These are phyloP conservation scores for Loris lydekkerianus DNA, from an alignment of 2,797 vertebrate genomes.

Conservation along the genomic window DNA sequence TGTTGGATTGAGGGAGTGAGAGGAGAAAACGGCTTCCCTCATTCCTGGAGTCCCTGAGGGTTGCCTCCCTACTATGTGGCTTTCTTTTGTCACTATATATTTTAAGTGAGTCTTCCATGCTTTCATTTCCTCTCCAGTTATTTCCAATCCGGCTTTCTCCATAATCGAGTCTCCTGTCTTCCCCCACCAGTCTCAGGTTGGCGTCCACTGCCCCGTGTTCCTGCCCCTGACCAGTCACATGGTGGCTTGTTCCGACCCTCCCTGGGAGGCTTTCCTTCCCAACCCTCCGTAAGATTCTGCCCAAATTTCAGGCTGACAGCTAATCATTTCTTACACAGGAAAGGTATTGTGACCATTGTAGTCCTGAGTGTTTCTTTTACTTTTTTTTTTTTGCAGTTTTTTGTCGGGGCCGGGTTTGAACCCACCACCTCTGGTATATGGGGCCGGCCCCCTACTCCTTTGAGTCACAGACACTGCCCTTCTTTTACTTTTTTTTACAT, in stretches of 20 bases:
- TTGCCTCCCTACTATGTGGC: neutral
- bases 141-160: neutral
- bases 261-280: neutral
- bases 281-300: neutral
- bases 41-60: neutral
- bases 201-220: neutral
- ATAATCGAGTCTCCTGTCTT: neutral
- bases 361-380: neutral
- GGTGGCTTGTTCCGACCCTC: neutral
- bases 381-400: neutral
- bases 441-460: no score
- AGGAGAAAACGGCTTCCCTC: neutral
- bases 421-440: no score
- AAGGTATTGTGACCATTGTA: neutral
- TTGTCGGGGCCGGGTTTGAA: no score
- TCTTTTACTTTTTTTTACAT: neutral
- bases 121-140: neutral
- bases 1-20: neutral
- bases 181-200: neutral
- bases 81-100: neutral
- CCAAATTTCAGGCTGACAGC: neutral
- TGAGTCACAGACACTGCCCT: no score
- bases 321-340: slow-evolving; percentile 13
- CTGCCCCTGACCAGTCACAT: neutral
- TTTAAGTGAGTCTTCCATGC: neutral